phyloP scores from a whole-genome alignment of 2,888 invertebrate genomes.

The Eilema griseolum region DNA sequence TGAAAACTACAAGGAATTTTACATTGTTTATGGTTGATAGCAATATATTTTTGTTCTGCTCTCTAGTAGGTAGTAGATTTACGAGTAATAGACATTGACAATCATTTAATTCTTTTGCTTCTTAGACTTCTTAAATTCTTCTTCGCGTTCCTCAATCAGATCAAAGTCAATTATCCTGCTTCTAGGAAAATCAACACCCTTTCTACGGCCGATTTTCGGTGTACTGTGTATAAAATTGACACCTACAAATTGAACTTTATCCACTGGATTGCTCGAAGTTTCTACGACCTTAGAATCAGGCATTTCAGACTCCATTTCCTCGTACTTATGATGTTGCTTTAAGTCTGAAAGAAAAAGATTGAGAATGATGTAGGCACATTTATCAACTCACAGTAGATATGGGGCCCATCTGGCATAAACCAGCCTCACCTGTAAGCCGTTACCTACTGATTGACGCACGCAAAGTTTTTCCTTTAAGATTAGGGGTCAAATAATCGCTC shows the following conservation, averaged over 20 bases:
- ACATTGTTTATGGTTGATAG: no score
- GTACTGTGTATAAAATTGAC: conserved; percentile 32
- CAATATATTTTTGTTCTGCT: no score
- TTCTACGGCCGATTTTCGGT: conserved; percentile 41
- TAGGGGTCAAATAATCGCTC: no score
- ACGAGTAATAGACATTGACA: neutral
- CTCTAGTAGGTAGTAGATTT: no score
- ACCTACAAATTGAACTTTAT: neutral
- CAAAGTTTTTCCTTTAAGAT: no score
- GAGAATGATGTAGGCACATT: neutral
- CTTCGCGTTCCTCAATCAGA: conserved; percentile 38
- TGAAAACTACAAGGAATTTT: neutral
- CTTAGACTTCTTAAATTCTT: neutral
- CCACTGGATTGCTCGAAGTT: neutral
- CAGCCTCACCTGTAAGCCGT: neutral
- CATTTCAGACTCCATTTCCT: neutral
- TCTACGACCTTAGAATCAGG: neutral
- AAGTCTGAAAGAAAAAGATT: neutral
- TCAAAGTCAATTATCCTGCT: conserved; percentile 52
- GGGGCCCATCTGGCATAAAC: neutral
- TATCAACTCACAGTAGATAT: rapidly evolving
- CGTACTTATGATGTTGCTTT: neutral
- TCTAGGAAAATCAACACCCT: conserved; percentile 36
- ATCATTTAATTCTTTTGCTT: neutral
- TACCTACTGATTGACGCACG: no score